These are phyloP conservation scores for Hyles vespertilio DNA, from an alignment of 1,140 invertebrate species.

Conservation along the genomic window DNA sequence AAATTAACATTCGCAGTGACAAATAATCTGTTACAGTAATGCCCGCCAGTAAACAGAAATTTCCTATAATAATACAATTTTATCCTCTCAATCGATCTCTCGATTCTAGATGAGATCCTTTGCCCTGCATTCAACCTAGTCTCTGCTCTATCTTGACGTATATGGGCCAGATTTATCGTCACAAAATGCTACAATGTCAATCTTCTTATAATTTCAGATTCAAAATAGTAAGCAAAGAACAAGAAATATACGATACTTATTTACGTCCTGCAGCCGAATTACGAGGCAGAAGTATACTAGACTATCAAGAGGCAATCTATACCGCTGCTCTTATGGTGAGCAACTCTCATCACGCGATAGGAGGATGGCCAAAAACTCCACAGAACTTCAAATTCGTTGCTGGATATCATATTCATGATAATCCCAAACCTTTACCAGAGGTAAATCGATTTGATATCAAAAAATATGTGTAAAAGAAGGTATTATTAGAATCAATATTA, in stretches of 20 bases:
- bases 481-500: too few relatives aligned
- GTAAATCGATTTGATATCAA: constrained; percentile 8
- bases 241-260: constrained; percentile 12
- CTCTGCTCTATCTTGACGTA: too few relatives aligned
- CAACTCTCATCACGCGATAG: constrained; percentile 29
- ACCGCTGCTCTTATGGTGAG: constrained; percentile 39
- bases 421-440: constrained; percentile 11
- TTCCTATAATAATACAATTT: too few relatives aligned
- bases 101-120: too few relatives aligned
- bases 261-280: constrained; percentile 17
- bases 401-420: constrained; percentile 46
- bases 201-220: constrained; percentile 9
- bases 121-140: too few relatives aligned
- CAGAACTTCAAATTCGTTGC: constrained; percentile 36
- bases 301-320: constrained; percentile 28
- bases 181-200: too few relatives aligned
- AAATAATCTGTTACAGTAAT: too few relatives aligned
- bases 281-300: constrained; percentile 21
- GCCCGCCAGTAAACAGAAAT: too few relatives aligned
- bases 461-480: too few relatives aligned
- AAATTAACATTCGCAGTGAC: too few relatives aligned
- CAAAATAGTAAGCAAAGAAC: constrained; percentile 14
- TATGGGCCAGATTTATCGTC: too few relatives aligned
- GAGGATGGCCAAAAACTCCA: constrained; percentile 27
- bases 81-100: too few relatives aligned